Evolutionary conservation across 1,140 invertebrate genomes (phyloP), one percentile per base, ranked within the genome.

Genomic region (Sarcophaga bullata): DNA sequence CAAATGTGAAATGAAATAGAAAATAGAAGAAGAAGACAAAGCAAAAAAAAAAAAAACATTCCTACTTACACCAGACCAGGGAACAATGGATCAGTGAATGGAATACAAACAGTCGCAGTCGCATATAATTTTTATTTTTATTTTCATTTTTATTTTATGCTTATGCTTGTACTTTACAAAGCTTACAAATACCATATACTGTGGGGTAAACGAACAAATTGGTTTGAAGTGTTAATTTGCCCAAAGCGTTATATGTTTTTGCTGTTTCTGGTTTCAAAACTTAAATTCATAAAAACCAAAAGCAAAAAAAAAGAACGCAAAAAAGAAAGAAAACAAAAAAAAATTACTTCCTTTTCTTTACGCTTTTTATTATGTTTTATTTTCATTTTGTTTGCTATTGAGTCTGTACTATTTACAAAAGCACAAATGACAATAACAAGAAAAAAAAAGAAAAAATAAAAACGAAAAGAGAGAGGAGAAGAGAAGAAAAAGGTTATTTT

Each of bases 201-300:
- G 50, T 68, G 19, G n/a, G 17, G 17, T 68, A 68, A 50, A n/a
- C 25, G 19, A 52, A 78, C 75, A 15, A 78, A 78, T 78, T 78
- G 75, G 75, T 78, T 50, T 50, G n/a, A 78, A 78, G 75, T 78
- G 75, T 78, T 78, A 78, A 78, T 78, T 78, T 78, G 75, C 48
- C 49, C 75, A 50, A 46, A 78, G 75, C 48, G 75, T 78, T 68
- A 8, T 68, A 15, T n/a, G 54, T 2, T 58, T 58, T 58, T 58
- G 10, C 54, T 58, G 48, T 48, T 76, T 76, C 48, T 76, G 73
- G 46, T 76, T 48, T 76, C 73, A 49, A 58, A 58, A 58, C 54
- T 58, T n/a, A 58, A 6, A n/a, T n/a, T 58, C 54, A 58, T 1
- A n/a, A n/a, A 58, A n/a, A n/a, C 25, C 25, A 37, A 37, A 37